Evolutionary conservation across 2,888 invertebrate species (phyloP).

Genomic region (Deilephila porcellus): DNA sequence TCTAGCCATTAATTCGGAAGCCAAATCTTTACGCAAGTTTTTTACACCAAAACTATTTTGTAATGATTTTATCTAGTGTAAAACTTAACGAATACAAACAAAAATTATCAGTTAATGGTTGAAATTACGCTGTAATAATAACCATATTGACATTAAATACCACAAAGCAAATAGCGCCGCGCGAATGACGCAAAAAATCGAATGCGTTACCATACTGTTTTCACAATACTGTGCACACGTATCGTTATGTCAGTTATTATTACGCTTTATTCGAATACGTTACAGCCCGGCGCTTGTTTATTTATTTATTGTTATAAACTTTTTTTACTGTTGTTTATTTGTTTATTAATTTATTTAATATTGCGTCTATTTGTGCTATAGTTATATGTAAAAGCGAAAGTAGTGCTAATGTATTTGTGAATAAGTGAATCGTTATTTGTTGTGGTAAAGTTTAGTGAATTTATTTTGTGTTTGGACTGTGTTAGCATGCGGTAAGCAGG

Average conservation of each 20-base stretch:
- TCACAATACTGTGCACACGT: constrained; percentile 7
- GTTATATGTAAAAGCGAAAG: not conserved
- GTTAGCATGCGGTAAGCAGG: too few species aligned
- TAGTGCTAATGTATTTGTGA: not conserved
- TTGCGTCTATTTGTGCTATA: not conserved
- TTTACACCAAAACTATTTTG: too few species aligned
- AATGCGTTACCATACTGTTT: constrained; percentile 9
- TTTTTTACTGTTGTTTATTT: not conserved
- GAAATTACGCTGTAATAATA: not conserved
- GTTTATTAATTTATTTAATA: not conserved
- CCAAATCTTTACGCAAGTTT: too few species aligned
- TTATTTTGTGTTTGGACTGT: too few species aligned
- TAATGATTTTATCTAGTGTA: too few species aligned
- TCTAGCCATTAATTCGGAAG: too few species aligned
- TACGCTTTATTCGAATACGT: not conserved
- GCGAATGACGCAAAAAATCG: not conserved
- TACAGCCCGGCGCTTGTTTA: constrained; percentile 15
- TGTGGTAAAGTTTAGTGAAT: too few species aligned
- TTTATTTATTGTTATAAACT: constrained; percentile 18
- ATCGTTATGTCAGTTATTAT: constrained; percentile 12
- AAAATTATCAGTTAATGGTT: too few species aligned
- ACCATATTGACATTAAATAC: not conserved
- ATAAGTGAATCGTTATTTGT: too few species aligned
- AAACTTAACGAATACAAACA: too few species aligned
- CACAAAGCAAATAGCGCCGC: not conserved